Conservation (phyloP, 2,113 vertebrate genomes). For the Sceloporus tristichus region DNA sequence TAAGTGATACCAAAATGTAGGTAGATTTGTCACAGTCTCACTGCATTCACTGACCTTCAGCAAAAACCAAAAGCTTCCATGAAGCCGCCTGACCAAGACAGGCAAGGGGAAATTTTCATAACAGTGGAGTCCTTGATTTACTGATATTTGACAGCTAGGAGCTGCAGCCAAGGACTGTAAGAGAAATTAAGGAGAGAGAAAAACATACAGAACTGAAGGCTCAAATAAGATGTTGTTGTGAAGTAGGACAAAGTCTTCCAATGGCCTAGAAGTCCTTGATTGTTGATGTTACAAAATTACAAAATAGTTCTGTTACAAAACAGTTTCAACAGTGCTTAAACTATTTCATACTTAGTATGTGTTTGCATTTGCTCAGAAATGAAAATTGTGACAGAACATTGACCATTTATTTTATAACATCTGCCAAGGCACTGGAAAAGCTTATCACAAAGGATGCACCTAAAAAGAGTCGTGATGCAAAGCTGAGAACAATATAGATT, state of each 20-base stretch:
- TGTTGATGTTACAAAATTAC: background rate
- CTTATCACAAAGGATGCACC: constrained; percentile 44
- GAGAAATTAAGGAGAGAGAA: constrained; percentile 7
- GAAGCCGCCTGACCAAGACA: background rate
- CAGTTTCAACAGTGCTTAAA: constrained; percentile 25
- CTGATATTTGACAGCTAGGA: constrained; percentile 32
- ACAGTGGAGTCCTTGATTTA: constrained; percentile 32
- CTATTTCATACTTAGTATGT: background rate
- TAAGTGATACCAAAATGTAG: no score
- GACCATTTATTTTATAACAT: background rate
- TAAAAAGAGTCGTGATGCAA: background rate
- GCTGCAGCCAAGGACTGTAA: background rate
- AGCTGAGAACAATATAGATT: background rate
- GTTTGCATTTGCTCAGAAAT: background rate
- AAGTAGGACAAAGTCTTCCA: constrained; percentile 20
- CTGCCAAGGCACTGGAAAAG: constrained; percentile 33
- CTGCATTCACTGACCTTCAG: constrained; percentile 13
- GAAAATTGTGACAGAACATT: background rate
- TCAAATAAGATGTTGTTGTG: constrained; percentile 16
- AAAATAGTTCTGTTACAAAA: background rate
- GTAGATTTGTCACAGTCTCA: background rate
- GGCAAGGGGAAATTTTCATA: constrained; percentile 24
- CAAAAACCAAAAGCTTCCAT: constrained; percentile 13
- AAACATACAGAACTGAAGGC: constrained; percentile 2
- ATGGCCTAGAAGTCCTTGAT: background rate